Evolutionary conservation across 2,113 vertebrate genomes (phyloP).

Genomic region (Oxyura jamaicensis): DNA sequence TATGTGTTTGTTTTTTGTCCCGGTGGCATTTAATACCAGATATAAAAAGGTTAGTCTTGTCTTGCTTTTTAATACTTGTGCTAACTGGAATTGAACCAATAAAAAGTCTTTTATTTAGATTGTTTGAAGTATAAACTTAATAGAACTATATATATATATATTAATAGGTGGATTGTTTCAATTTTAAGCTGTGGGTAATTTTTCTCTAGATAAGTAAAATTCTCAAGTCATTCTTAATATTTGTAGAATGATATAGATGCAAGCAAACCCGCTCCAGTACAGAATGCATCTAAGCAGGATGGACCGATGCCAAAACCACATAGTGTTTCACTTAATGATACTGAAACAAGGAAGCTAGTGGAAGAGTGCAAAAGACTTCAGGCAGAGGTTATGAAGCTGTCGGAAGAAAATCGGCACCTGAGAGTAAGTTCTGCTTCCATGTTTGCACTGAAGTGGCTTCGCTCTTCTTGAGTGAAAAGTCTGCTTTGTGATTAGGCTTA

Average conservation of each 20-base stretch:
- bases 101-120: constrained; percentile 7
- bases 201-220: constrained; percentile 27
- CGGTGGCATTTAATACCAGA: not conserved
- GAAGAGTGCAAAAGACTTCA: constrained; percentile 97
- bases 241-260: constrained; percentile 89
- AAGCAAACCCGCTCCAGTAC: constrained; percentile 79
- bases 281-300: constrained; percentile 88
- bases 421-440: constrained; percentile 81
- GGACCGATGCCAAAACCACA: constrained; percentile 79
- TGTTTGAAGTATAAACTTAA: not conserved
- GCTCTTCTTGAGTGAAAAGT: not conserved
- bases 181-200: not conserved
- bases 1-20: not conserved
- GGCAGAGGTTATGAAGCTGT: constrained; percentile 87
- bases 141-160: not conserved
- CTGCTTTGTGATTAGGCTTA: not conserved
- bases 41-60: not conserved
- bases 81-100: not conserved
- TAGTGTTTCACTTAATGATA: constrained; percentile 82
- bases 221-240: constrained; percentile 58
- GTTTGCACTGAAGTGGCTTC: not conserved
- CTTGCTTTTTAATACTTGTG: not conserved
- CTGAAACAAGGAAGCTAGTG: constrained; percentile 90
- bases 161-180: not conserved
- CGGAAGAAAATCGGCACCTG: constrained; percentile 93